Base-by-base conservation (phyloP, 53 echinoderm and acorn worm species). In the Holothuria scabra region DNA sequence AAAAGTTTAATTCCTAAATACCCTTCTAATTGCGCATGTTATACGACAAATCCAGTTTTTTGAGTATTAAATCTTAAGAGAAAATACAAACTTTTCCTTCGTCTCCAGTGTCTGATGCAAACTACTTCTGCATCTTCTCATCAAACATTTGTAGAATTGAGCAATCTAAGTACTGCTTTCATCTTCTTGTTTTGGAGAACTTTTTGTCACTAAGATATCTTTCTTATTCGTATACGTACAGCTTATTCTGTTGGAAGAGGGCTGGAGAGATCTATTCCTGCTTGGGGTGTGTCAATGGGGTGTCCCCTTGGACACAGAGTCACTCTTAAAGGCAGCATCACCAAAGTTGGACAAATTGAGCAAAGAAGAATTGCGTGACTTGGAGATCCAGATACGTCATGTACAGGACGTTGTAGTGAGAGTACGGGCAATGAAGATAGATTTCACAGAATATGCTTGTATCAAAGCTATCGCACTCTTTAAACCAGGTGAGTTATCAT, bases 231-330 rank as follows among this genome's bases (percentile, higher is more conserved):
- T 12, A 34, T 65, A 28, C 48, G 4, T 28, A 24, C 82, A 96
- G 96, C 87, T 96, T 8, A 93, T 97, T 14, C 81, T 97, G 9
- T 63, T 97, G 66, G 97, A 97, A 85, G 97, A 97, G 57, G 94
- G 94, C 12, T 97, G 97, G 97, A 66, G 94, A 65, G 97, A 97
- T 35, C 85, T 97, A n/a, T 97, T 97, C 67, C 85, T 97, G 18
- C 92, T 97, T 23, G 97, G 97, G 12, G 86, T 97, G 35, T 88
- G 92, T 35, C 97, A 97, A 66, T 97, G 97, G 97, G 88, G 94
- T 22, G 94, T 97, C 5, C 97, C 97, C 11, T 80, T 97, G 66
- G 93, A 95, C 41, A 85, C 89, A 46, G 93, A 95, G 4, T 65
- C 87, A 19, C 86, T 95, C 21, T 59, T 95, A 18, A 88, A 87